These are phyloP conservation scores for Nipponia nippon DNA, from an alignment of 2,113 vertebrate genomes.

Conservation along the genomic window DNA sequence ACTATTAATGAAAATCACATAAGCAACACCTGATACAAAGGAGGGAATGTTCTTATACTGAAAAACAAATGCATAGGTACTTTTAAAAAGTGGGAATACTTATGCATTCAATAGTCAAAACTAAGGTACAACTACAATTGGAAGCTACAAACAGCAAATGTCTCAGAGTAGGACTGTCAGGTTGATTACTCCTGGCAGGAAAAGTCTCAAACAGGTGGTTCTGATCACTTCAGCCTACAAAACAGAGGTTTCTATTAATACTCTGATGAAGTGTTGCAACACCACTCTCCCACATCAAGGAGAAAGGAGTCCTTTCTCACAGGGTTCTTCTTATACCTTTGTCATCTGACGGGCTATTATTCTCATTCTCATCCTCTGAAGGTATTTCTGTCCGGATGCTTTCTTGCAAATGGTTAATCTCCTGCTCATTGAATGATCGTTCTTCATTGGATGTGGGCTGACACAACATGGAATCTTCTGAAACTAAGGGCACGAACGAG, in stretches of 20 bases:
- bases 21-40: neutral
- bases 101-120: neutral
- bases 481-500: slow-evolving; percentile 41
- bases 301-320: neutral
- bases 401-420: slow-evolving; percentile 71
- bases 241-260: neutral
- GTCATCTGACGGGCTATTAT: slow-evolving; percentile 62
- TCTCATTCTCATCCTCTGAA: slow-evolving; percentile 75
- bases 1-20: neutral
- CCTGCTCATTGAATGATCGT: slow-evolving; percentile 24
- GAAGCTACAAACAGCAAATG: neutral
- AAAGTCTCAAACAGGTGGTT: neutral
- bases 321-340: slow-evolving; percentile 65
- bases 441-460: slow-evolving; percentile 38
- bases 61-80: rapidly evolving
- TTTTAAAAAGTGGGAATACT: neutral
- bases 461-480: slow-evolving; percentile 64
- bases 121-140: neutral
- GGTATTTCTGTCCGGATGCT: slow-evolving; percentile 71
- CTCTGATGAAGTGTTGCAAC: neutral
- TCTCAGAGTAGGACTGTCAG: neutral
- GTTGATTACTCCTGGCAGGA: neutral
- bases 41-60: neutral
- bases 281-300: neutral
- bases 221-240: neutral